These are phyloP conservation scores for Erinaceus europaeus DNA, from an alignment of 2,113 vertebrate species.

Conservation along the genomic window DNA sequence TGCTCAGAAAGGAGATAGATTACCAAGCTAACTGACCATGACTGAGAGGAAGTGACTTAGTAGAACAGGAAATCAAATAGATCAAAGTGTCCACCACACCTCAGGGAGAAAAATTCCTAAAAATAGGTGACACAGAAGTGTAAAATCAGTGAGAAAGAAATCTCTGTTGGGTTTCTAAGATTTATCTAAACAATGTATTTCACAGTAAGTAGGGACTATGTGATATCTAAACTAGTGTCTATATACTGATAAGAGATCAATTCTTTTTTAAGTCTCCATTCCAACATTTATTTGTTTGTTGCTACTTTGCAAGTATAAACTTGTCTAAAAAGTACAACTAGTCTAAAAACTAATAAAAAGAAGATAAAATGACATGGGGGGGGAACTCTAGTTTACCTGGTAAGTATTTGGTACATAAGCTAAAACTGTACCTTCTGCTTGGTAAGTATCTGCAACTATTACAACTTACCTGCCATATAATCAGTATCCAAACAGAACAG, in stretches of 20 bases:
- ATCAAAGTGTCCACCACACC: neutral
- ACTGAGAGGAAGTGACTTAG: conserved; percentile 55
- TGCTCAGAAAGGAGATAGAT: neutral
- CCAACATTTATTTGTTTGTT: neutral
- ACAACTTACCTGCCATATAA: neutral
- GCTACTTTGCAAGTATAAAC: neutral
- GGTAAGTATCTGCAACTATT: conserved; percentile 41
- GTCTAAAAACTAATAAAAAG: conserved; percentile 36
- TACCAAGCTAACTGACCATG: conserved; percentile 26
- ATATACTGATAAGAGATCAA: neutral
- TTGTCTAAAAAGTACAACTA: no score
- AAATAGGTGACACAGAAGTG: neutral
- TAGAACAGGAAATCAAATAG: conserved; percentile 32
- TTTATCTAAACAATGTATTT: neutral
- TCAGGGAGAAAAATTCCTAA: neutral
- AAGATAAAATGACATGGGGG: neutral
- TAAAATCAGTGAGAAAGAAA: conserved; percentile 20
- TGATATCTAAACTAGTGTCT: neutral
- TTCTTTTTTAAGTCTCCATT: conserved; percentile 1
- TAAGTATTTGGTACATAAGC: conserved; percentile 40
- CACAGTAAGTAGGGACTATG: neutral
- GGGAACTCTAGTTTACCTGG: conserved; percentile 20
- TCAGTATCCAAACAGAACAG: neutral
- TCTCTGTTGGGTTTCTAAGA: neutral
- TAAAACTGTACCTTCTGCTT: conserved; percentile 54